phyloP scores from a whole-genome alignment of 1,140 invertebrate genomes.

The Hesperophylax magnus region DNA sequence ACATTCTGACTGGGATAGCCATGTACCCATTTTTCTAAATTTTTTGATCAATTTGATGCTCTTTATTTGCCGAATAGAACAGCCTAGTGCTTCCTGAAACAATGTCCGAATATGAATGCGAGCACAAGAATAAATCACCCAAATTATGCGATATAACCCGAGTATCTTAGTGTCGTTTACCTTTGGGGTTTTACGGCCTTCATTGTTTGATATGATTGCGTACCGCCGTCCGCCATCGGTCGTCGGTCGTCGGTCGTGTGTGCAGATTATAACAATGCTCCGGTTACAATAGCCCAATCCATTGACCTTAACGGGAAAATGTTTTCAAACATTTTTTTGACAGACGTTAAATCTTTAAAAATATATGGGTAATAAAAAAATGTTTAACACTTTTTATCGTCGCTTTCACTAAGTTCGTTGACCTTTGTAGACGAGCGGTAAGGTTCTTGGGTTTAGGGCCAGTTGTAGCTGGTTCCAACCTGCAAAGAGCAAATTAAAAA shows the following conservation, averaged over 20 bases:
- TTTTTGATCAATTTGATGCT: no score
- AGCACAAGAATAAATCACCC: conserved; percentile 28
- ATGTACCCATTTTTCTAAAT: no score
- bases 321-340: background rate
- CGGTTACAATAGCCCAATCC: background rate
- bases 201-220: conserved; percentile 36
- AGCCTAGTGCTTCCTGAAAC: no score
- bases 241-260: background rate
- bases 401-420: no score
- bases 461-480: no score
- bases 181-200: conserved; percentile 11
- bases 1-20: no score
- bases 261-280: background rate
- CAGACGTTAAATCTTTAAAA: background rate
- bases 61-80: no score
- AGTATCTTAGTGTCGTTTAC: conserved; percentile 29
- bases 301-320: conserved; percentile 24
- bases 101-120: conserved; percentile 22
- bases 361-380: background rate
- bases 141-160: conserved; percentile 31
- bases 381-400: background rate
- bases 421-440: no score
- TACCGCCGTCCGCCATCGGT: background rate
- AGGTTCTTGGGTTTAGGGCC: no score
- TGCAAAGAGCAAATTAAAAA: no score